phyloP scores from a whole-genome alignment of 2,113 vertebrate species.

The Mirza zaza region DNA sequence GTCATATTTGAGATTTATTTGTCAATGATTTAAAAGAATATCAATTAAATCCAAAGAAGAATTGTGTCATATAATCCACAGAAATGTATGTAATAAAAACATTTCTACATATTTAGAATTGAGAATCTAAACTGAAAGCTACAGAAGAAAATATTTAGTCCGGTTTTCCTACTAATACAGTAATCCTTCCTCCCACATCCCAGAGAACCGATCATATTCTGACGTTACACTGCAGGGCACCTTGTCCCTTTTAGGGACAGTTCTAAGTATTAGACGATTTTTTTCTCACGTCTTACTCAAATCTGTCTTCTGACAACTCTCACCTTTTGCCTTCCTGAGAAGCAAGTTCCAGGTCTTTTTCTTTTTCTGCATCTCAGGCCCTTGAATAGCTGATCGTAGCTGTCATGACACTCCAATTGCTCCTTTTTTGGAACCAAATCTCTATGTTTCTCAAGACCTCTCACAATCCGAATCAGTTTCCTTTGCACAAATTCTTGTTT shows the following conservation, averaged over 20 bases:
- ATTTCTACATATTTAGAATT: background rate
- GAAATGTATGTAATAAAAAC: background rate
- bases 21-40: conserved; percentile 38
- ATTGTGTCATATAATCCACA: background rate
- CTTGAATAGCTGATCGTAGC: background rate
- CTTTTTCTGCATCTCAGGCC: background rate
- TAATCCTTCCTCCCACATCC: background rate
- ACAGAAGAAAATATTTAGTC: background rate
- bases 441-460: background rate
- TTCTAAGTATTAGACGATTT: background rate
- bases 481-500: background rate
- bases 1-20: conserved; percentile 39
- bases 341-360: background rate
- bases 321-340: background rate
- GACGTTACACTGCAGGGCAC: background rate
- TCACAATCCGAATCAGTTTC: background rate
- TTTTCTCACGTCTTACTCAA: background rate
- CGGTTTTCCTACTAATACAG: background rate
- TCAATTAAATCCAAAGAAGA: conserved; percentile 43
- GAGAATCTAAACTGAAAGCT: background rate
- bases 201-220: background rate
- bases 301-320: background rate
- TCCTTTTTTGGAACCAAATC: background rate
- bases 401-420: background rate
- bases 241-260: background rate